These are phyloP conservation scores for Poeciliopsis infans DNA, from an alignment of 2,797 vertebrate species.

Conservation along the genomic window DNA sequence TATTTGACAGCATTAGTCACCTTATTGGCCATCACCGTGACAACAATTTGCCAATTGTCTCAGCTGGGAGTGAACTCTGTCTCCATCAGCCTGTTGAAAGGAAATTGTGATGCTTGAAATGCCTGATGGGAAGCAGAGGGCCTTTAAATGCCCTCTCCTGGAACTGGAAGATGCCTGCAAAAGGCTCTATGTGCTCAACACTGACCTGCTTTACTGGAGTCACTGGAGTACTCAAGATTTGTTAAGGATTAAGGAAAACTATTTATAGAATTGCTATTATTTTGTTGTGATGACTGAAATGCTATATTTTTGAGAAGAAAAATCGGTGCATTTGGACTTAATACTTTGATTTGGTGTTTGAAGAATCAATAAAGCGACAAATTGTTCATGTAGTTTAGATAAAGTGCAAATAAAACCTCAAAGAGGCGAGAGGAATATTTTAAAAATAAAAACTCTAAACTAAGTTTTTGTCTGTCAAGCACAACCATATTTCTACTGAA, in stretches of 20 bases:
- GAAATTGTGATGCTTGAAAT: conserved; percentile 83
- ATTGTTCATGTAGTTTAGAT: conserved; percentile 83
- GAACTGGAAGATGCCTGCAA: conserved; percentile 75
- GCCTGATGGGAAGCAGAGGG: conserved; percentile 58
- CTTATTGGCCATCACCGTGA: conserved; percentile 96
- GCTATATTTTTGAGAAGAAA: conserved; percentile 95
- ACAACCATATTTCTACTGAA: conserved; percentile 86
- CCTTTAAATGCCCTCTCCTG: conserved; percentile 58
- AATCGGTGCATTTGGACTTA: conserved; percentile 82
- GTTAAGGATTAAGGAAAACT: conserved; percentile 61
- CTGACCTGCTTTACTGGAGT: conserved; percentile 47
- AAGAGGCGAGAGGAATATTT: conserved; percentile 82
- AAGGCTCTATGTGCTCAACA: conserved; percentile 52
- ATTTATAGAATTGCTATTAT: conserved; percentile 88
- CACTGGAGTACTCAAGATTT: conserved; percentile 60
- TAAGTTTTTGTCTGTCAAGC: conserved; percentile 91
- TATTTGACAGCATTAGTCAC: conserved; percentile 97
- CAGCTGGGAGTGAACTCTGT: conserved; percentile 96
- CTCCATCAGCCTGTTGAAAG: conserved; percentile 92
- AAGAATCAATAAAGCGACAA: conserved; percentile 72
- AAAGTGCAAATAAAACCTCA: conserved; percentile 80
- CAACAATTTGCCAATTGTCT: conserved; percentile 95
- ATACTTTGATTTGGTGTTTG: conserved; percentile 86
- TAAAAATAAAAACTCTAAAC: conserved; percentile 82
- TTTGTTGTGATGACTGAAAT: conserved; percentile 88